Evolutionary conservation across 2,797 vertebrate species (phyloP).

Genomic region (Gymnopithys bicolor): DNA sequence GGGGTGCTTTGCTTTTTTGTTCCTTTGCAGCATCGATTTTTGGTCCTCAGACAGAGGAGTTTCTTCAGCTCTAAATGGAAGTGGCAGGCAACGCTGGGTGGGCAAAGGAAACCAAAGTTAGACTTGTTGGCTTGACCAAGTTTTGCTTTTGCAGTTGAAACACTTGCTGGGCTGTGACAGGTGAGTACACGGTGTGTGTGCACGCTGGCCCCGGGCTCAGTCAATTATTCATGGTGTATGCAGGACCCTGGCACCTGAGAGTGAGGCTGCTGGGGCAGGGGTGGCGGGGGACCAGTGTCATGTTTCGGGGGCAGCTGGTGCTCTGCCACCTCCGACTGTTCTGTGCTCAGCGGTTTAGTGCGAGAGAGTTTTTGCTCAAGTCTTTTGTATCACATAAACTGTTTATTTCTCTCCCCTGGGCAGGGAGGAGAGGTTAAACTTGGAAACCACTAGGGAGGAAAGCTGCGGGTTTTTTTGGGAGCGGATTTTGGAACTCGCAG

Average conservation of each 20-base stretch:
- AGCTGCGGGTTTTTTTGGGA: conserved; percentile 24
- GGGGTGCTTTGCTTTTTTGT: neutral
- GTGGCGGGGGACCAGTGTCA: neutral
- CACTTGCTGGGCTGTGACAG: neutral
- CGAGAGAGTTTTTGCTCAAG: conserved; percentile 15
- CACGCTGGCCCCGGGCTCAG: neutral
- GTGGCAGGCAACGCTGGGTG: neutral
- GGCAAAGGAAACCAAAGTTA: neutral
- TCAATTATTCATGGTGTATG: conserved; percentile 39
- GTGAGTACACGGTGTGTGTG: neutral
- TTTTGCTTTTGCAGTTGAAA: neutral
- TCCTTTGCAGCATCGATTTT: neutral
- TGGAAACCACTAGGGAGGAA: conserved; percentile 56
- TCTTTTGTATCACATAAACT: conserved; percentile 24
- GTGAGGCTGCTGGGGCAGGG: neutral
- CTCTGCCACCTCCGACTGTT: neutral
- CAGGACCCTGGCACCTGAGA: conserved; percentile 37
- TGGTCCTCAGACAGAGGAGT: neutral
- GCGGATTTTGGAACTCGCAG: conserved; percentile 55
- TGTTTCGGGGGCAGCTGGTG: conserved; percentile 33
- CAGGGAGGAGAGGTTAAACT: conserved; percentile 69
- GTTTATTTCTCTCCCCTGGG: conserved; percentile 65
- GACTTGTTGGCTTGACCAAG: neutral
- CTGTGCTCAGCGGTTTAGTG: neutral
- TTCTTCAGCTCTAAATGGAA: neutral